Evolutionary conservation across 2,113 vertebrate species (phyloP), one percentile per base, ranked within the genome.

Genomic region (Mesocricetus auratus): DNA sequence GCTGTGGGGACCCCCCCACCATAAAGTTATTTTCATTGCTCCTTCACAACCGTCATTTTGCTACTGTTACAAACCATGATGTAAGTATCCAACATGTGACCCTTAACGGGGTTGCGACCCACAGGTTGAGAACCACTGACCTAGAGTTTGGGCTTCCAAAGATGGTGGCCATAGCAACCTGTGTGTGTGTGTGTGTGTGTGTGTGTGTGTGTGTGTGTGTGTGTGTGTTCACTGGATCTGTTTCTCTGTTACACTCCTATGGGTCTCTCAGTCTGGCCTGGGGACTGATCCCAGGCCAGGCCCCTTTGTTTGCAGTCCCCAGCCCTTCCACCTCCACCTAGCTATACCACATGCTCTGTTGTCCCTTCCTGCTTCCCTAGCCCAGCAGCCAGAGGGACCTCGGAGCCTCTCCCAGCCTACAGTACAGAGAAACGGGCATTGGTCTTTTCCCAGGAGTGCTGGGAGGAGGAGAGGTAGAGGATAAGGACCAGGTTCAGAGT

Each of bases 261-360:
- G 60, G 33, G 60, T 66, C 86, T 50, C 62, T 36, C 85, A 45
- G 21, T 36, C 26, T 56, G 66, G 90, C 88, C 96, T 97, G 96
- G 1, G 60, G n/a, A 53, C 77, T 0, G 75, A 45, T 53, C 42
- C 64, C 22, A 68, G 42, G 45, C 64, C 58, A 66, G 85, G 85
- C 42, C 64, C 6, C 45, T 33, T 36, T 68, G 85, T 85, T 62
- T 19, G n/a, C n/a, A 39, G 15, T 26, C 6, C 26, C 60, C 24
- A 45, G 17, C 58, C 29, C 19, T 8, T 3, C 12, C 85, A 47
- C 47, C 47, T 47, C 19, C 10, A 68, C 31, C 31, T 10, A 42
- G 64, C 2, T 29, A 15, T 31, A 64, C 19, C 3, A 1, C 3
- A 5, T n/a, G 21, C 73, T 75, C 22, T 42, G 21, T 8, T 16